phyloP scores from a whole-genome alignment of 37 sponge, comb jelly and placozoan genomes.

The Dysidea cf. avara region DNA sequence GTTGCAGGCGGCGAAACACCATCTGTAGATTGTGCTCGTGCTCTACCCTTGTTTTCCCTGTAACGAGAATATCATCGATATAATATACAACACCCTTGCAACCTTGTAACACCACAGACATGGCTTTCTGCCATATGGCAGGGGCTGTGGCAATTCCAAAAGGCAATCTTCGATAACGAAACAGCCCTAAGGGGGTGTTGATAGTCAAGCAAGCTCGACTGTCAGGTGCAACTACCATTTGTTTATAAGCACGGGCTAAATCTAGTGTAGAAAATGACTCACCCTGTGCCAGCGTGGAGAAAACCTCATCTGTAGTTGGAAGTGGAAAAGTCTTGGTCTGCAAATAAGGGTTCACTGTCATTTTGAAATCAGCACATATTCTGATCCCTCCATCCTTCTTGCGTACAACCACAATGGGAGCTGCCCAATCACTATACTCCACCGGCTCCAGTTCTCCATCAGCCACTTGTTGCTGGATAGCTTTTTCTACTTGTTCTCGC shows the following conservation, averaged over 20 bases:
- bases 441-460: too few species aligned
- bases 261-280: slow-evolving; percentile 5
- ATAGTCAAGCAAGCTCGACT: slow-evolving; percentile 5
- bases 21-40: too few species aligned
- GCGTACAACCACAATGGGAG: background rate
- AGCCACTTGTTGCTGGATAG: background rate
- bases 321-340: slow-evolving; percentile 3
- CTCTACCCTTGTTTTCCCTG: too few species aligned
- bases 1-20: too few species aligned
- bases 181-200: slow-evolving; percentile 18
- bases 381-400: slow-evolving; percentile 7
- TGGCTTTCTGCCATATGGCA: slow-evolving; percentile 19
- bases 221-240: slow-evolving; percentile 14
- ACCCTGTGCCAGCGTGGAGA: slow-evolving; percentile 5
- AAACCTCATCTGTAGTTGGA: slow-evolving; percentile 12
- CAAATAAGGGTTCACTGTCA: slow-evolving; percentile 8
- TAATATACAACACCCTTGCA: background rate
- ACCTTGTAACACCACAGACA: slow-evolving; percentile 8
- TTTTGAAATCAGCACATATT: slow-evolving; percentile 14
- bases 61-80: too few species aligned
- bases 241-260: slow-evolving; percentile 12
- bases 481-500: background rate
- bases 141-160: slow-evolving; percentile 28
- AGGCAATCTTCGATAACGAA: background rate
- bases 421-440: background rate